Conservation (phyloP, 2,888 invertebrate species). For the Andrena praecox region DNA sequence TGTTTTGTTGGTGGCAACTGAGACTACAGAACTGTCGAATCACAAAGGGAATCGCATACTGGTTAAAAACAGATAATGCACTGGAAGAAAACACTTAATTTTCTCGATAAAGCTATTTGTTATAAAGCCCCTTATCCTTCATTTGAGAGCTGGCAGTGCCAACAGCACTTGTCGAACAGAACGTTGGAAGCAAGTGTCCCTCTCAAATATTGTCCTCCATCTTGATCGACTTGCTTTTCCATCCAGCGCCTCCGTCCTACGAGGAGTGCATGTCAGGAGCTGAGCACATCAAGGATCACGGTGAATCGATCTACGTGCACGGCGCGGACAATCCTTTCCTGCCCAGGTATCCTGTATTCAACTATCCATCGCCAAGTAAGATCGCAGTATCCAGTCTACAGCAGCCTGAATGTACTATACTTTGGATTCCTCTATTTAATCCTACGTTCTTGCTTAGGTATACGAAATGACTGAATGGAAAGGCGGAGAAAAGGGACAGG, state of each 20-base stretch:
- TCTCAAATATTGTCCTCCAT: no score
- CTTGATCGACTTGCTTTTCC: background rate
- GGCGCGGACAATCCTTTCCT: slow-evolving; percentile 52
- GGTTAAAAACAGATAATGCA: no score
- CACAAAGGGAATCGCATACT: no score
- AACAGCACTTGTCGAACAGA: no score
- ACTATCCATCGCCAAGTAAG: slow-evolving; percentile 52
- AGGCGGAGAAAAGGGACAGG: background rate
- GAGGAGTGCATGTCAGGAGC: slow-evolving; percentile 59
- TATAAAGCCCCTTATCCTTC: no score
- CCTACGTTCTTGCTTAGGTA: background rate
- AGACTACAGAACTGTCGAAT: no score
- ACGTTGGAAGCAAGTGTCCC: no score
- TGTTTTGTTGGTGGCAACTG: no score
- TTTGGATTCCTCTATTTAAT: background rate
- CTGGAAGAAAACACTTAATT: no score
- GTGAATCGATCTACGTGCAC: slow-evolving; percentile 54
- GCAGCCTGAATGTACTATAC: no score
- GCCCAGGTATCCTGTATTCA: slow-evolving; percentile 65
- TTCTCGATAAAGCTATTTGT: no score
- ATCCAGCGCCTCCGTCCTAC: slow-evolving; percentile 68
- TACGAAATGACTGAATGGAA: background rate
- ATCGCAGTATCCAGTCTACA: background rate
- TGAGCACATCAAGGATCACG: slow-evolving; percentile 50
- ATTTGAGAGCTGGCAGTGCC: no score